Evolutionary conservation across 2,888 invertebrate species (phyloP).

Genomic region (Daptonema setosum): DNA sequence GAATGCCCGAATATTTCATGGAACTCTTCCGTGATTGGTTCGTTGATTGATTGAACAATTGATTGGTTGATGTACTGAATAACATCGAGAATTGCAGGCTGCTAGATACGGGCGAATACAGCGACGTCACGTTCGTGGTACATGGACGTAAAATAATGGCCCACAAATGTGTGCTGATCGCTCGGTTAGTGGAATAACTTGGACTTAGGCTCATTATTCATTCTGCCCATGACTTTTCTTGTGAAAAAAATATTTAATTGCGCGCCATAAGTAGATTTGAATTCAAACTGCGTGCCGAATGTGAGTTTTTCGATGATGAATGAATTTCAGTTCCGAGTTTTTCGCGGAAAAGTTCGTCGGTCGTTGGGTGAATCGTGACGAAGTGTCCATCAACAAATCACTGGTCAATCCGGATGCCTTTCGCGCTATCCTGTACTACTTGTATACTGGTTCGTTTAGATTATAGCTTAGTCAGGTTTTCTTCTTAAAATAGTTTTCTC

Average conservation of each 20-base stretch:
- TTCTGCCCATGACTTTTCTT: background rate
- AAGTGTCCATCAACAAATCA: constrained; percentile 26
- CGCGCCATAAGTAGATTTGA: too few species aligned
- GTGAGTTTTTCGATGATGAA: too few species aligned
- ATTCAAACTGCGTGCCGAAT: too few species aligned
- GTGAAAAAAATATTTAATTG: too few species aligned
- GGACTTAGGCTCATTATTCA: background rate
- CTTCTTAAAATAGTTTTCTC: background rate
- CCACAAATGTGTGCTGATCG: constrained; percentile 32
- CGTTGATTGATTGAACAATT: too few species aligned
- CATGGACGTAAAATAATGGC: constrained; percentile 28
- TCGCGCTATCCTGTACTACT: constrained; percentile 29
- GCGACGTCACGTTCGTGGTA: constrained; percentile 31
- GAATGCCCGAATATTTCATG: too few species aligned
- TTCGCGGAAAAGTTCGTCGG: constrained; percentile 30
- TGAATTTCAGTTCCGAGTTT: constrained; percentile 22
- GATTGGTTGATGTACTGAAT: too few species aligned
- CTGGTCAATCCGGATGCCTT: constrained; percentile 28
- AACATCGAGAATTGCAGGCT: too few species aligned
- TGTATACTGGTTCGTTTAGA: constrained; percentile 31
- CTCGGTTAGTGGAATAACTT: constrained; percentile 15
- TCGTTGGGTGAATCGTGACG: constrained; percentile 28
- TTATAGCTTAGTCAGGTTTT: background rate
- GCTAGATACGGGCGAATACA: constrained; percentile 22
- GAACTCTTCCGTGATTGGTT: too few species aligned